Evolutionary conservation across 2,797 vertebrate genomes (phyloP).

Genomic region (Danio jaintianensis): DNA sequence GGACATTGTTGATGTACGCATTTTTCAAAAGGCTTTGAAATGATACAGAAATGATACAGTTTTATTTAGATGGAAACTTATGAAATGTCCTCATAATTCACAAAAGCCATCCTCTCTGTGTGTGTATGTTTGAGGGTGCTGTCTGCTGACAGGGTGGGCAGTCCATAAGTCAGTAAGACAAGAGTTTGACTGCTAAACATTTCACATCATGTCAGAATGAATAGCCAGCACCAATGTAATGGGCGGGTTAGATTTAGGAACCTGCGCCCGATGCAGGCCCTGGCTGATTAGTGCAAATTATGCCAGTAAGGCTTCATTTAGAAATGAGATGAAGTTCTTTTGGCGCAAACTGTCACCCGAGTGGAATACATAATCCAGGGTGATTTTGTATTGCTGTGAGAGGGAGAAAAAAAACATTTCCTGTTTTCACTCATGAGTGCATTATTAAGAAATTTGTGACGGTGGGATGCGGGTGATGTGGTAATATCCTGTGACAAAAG

Average conservation of each 20-base stretch:
- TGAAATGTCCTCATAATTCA: too few species aligned
- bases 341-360: slow-evolving; percentile 59
- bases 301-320: slow-evolving; percentile 59
- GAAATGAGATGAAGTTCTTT: slow-evolving; percentile 56
- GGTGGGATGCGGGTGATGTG: slow-evolving; percentile 63
- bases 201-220: slow-evolving; percentile 61
- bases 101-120: too few species aligned
- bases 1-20: too few species aligned
- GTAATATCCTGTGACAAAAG: slow-evolving; percentile 68
- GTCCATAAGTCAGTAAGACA: slow-evolving; percentile 60
- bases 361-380: slow-evolving; percentile 46
- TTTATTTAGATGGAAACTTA: too few species aligned
- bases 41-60: too few species aligned
- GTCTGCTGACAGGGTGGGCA: slow-evolving; percentile 61
- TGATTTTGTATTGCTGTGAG: slow-evolving; percentile 12
- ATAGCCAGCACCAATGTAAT: slow-evolving; percentile 52
- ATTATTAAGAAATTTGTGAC: slow-evolving; percentile 62
- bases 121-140: slow-evolving; percentile 32
- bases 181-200: slow-evolving; percentile 57
- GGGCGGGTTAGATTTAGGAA: slow-evolving; percentile 55
- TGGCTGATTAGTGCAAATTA: slow-evolving; percentile 61
- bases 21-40: too few species aligned
- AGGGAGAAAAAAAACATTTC: slow-evolving; percentile 13
- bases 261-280: slow-evolving; percentile 39
- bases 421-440: slow-evolving; percentile 37